These are phyloP conservation scores for Coelinius sp. DNA, from an alignment of 2,888 invertebrate species.

Conservation along the genomic window DNA sequence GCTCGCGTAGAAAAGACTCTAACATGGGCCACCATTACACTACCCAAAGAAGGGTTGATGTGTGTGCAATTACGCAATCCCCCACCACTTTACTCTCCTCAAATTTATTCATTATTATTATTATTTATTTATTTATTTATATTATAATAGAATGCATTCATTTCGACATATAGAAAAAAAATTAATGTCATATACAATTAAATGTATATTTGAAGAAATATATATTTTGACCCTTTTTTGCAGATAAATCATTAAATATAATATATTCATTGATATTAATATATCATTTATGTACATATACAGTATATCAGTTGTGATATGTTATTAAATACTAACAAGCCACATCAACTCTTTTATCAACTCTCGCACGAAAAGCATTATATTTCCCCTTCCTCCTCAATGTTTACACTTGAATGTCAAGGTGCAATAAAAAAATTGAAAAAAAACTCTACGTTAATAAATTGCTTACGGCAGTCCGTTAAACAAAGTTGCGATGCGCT, in stretches of 20 bases:
- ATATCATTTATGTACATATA: no score
- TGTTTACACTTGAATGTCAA: constrained; percentile 22
- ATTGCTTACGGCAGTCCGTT: background rate
- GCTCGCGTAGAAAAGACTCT: constrained; percentile 18
- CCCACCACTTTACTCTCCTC: constrained; percentile 27
- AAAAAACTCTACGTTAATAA: background rate
- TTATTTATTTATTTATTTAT: background rate
- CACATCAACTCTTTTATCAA: constrained; percentile 28
- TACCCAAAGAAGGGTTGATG: constrained; percentile 46
- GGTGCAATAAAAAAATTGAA: constrained; percentile 18
- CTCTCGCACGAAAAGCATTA: constrained; percentile 33
- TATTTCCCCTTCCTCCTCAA: no score
- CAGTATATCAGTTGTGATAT: no score
- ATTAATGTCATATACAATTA: no score
- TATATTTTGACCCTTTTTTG: no score
- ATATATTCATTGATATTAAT: no score
- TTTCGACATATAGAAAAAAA: no score
- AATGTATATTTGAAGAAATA: no score
- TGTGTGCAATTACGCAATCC: constrained; percentile 51
- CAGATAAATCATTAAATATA: no score
- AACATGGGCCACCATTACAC: constrained; percentile 41
- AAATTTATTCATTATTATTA: constrained; percentile 31
- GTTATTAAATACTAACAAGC: constrained; percentile 35
- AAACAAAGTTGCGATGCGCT: constrained; percentile 16
- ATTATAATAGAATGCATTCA: background rate